Evolutionary conservation across 2,888 invertebrate genomes (phyloP).

Genomic region (Drosophila barbarae): DNA sequence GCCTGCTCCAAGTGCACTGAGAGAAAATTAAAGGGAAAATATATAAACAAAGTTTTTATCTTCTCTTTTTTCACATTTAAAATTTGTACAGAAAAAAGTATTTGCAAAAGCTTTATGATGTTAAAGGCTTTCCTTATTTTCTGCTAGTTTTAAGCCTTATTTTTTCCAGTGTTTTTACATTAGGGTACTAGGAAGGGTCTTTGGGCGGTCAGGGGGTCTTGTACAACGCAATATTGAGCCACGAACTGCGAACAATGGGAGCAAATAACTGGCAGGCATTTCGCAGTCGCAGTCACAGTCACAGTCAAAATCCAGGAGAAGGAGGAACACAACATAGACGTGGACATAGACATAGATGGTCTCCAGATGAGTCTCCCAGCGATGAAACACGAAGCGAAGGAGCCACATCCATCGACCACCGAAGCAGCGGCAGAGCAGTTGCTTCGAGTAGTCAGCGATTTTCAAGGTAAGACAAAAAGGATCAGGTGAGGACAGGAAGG

Average conservation of each 20-base stretch:
- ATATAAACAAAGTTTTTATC: no score
- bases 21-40: neutral
- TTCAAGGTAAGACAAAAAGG: conserved; percentile 73
- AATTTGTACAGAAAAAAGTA: no score
- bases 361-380: conserved; percentile 38
- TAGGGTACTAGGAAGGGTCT: neutral
- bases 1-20: neutral
- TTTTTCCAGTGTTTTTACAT: neutral
- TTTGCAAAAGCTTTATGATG: no score
- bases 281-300: conserved; percentile 38
- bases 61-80: no score
- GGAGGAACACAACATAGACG: conserved; percentile 25
- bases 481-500: conserved; percentile 1
- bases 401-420: conserved; percentile 59
- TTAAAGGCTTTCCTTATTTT: neutral
- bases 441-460: conserved; percentile 59
- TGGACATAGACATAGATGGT: conserved; percentile 43
- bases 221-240: conserved; percentile 65
- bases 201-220: neutral
- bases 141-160: accelerated
- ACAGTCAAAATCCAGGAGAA: conserved; percentile 1
- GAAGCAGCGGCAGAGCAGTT: conserved; percentile 50
- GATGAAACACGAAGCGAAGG: conserved; percentile 33
- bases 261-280: conserved; percentile 73
- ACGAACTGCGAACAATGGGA: conserved; percentile 73